Evolutionary conservation across 2,888 invertebrate species (phyloP).

Genomic region (Mayetiola destructor): DNA sequence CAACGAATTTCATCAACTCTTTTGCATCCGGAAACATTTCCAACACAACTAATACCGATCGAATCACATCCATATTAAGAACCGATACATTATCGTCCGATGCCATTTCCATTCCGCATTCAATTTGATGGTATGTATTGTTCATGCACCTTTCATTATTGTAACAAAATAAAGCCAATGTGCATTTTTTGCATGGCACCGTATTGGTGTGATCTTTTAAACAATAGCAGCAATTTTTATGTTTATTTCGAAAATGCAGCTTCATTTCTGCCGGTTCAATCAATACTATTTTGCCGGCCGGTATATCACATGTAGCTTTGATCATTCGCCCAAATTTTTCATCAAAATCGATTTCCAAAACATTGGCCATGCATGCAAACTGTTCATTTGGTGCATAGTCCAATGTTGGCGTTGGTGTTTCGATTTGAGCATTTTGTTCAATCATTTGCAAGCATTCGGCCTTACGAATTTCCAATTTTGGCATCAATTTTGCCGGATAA

Average conservation of each 20-base stretch:
- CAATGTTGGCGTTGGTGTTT: not conserved
- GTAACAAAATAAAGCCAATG: not conserved
- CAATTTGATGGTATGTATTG: not conserved
- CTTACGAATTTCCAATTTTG: not conserved
- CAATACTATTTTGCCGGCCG: slow-evolving; percentile 70
- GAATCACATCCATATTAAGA: not conserved
- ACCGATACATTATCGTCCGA: not conserved
- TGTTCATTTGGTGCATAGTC: slow-evolving; percentile 27
- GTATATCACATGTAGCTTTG: slow-evolving; percentile 46
- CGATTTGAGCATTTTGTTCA: not conserved
- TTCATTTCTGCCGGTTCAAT: slow-evolving; percentile 27
- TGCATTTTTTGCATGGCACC: not conserved
- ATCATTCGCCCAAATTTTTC: slow-evolving; percentile 54
- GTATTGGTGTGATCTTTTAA: not conserved
- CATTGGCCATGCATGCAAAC: slow-evolving; percentile 47
- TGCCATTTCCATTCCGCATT: not conserved
- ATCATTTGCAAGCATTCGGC: not conserved
- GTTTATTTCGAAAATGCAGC: too few relatives aligned
- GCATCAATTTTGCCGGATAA: slow-evolving; percentile 1
- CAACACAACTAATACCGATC: not conserved
- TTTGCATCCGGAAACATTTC: not conserved
- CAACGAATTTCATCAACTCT: not conserved
- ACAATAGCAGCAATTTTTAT: not conserved
- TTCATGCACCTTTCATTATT: not conserved
- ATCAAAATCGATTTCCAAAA: slow-evolving; percentile 42